These are phyloP conservation scores for Steinernema carpocapsae DNA, from an alignment of 2,888 invertebrate species.

Conservation along the genomic window DNA sequence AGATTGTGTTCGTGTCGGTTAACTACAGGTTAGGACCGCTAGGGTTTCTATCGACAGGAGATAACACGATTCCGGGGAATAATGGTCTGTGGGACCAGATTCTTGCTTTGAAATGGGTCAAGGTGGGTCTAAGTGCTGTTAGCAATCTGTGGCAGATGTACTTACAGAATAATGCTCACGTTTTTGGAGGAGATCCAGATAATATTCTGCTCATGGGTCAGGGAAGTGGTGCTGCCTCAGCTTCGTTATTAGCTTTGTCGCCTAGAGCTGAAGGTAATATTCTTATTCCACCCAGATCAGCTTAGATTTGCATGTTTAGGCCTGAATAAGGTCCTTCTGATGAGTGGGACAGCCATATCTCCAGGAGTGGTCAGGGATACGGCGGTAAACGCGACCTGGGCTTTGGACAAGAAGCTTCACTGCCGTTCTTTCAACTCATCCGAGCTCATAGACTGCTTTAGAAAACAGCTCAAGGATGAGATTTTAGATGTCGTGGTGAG, in stretches of 20 bases:
- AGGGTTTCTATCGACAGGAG: constrained; percentile 68
- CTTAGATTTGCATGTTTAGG: constrained; percentile 47
- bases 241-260: constrained; percentile 66
- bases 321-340: constrained; percentile 65
- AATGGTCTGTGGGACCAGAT: constrained; percentile 59
- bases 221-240: constrained; percentile 67
- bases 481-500: constrained; percentile 62
- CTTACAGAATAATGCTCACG: constrained; percentile 55
- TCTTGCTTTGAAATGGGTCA: constrained; percentile 45
- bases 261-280: constrained; percentile 62
- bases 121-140: constrained; percentile 43
- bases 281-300: too few relatives aligned
- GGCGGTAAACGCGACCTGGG: constrained; percentile 68
- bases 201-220: constrained; percentile 67
- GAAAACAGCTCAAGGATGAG: constrained; percentile 62
- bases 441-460: constrained; percentile 66
- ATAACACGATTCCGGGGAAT: constrained; percentile 65
- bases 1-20: constrained; percentile 88
- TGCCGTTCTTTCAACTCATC: constrained; percentile 66
- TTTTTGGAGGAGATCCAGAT: constrained; percentile 66
- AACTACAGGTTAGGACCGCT: constrained; percentile 91
- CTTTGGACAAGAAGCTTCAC: constrained; percentile 57
- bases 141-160: background rate
- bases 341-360: constrained; percentile 67
- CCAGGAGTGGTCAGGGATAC: constrained; percentile 67